phyloP scores from a whole-genome alignment of 2,888 invertebrate genomes.

The Xanthia togata region DNA sequence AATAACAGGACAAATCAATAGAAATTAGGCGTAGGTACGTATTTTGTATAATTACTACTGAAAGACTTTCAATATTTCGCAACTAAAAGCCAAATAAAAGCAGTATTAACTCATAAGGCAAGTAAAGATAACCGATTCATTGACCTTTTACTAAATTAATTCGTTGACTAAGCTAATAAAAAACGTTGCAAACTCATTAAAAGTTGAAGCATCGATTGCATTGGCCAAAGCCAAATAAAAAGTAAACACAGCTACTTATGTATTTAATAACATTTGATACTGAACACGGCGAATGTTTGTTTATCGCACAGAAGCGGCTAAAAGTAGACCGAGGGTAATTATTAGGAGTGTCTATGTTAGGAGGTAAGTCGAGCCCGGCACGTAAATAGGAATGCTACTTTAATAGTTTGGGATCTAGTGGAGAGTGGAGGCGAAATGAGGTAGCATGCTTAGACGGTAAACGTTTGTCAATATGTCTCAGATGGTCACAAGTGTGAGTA shows the following conservation, averaged over 20 bases:
- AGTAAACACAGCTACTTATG: constrained; percentile 38
- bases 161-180: constrained; percentile 1
- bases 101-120: not conserved
- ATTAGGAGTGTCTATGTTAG: constrained; percentile 54
- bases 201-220: constrained; percentile 10
- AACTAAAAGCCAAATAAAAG: not conserved
- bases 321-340: constrained; percentile 52
- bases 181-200: constrained; percentile 17
- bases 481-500: not conserved
- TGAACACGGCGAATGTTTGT: constrained; percentile 38
- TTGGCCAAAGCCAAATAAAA: constrained; percentile 25
- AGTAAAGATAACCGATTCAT: constrained; percentile 5
- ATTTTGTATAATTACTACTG: not conserved
- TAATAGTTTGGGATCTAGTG: not conserved
- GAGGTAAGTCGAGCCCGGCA: constrained; percentile 46
- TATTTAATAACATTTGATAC: constrained; percentile 59
- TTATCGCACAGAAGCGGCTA: constrained; percentile 50
- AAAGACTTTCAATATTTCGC: not conserved
- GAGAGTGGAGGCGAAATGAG: not conserved
- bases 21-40: not conserved
- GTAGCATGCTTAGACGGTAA: not conserved
- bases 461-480: not conserved
- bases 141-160: constrained; percentile 20
- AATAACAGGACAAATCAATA: not conserved
- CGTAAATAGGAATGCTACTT: constrained; percentile 16